Evolutionary conservation across 2,797 vertebrate species (phyloP).

Genomic region (Danio kyathit): DNA sequence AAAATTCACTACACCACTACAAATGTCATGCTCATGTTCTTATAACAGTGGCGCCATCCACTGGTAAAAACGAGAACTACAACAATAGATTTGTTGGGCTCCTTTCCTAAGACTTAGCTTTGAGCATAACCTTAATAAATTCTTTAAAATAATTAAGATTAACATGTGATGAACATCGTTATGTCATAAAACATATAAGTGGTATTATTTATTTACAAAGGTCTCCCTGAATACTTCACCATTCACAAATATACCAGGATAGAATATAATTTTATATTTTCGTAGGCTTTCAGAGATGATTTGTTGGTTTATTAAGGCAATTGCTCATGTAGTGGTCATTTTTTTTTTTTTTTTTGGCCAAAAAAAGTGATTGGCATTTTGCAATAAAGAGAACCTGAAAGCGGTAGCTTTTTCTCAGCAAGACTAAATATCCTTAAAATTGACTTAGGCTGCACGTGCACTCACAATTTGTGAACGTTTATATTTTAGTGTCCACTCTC

Average conservation of each 20-base stretch:
- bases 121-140: not conserved
- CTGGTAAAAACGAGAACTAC: constrained; percentile 81
- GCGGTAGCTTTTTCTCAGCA: not conserved
- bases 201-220: not conserved
- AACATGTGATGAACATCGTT: not conserved
- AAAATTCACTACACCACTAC: constrained; percentile 9
- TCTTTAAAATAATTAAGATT: not conserved
- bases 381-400: constrained; percentile 10
- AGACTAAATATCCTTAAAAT: not conserved
- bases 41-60: constrained; percentile 89
- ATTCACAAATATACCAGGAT: not conserved
- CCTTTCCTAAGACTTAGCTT: not conserved
- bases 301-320: constrained; percentile 19
- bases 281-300: constrained; percentile 8
- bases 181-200: not conserved
- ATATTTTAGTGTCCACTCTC: not conserved
- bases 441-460: not conserved
- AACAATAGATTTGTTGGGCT: constrained; percentile 34
- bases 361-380: constrained; percentile 4
- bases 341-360: not conserved
- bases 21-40: constrained; percentile 67
- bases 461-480: not conserved
- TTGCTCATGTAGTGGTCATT: not conserved
- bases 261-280: not conserved
- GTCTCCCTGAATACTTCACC: not conserved